Conservation (phyloP, 2,797 vertebrate species). For the Poecilia picta region DNA sequence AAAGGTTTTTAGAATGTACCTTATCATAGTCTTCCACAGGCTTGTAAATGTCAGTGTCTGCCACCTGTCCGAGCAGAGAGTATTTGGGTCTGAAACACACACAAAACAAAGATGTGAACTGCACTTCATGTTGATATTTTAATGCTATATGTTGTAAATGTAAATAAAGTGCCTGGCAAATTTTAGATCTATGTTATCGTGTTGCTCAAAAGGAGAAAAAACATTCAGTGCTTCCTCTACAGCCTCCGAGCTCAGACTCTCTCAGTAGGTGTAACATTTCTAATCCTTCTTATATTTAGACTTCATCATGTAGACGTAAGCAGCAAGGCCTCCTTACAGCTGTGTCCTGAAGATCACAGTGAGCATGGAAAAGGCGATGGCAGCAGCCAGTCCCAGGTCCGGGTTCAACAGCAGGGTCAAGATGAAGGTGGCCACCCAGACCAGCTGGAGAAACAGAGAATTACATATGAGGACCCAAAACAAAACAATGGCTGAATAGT, state of each 20-base stretch:
- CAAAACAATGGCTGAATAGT: background rate
- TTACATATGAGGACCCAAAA: background rate
- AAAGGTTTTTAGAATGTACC: slow-evolving; percentile 54
- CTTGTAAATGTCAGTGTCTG: slow-evolving; percentile 88
- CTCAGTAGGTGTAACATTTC: background rate
- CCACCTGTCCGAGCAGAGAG: slow-evolving; percentile 88
- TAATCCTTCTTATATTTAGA: background rate
- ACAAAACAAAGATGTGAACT: slow-evolving; percentile 7
- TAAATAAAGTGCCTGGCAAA: background rate
- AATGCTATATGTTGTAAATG: background rate
- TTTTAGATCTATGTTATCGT: background rate
- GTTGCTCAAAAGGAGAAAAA: background rate
- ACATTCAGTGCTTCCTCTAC: background rate
- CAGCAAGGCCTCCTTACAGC: slow-evolving; percentile 79
- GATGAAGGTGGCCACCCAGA: slow-evolving; percentile 92
- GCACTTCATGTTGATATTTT: background rate
- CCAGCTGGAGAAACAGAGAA: slow-evolving; percentile 73
- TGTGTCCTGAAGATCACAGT: slow-evolving; percentile 93
- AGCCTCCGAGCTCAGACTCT: background rate
- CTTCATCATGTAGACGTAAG: background rate
- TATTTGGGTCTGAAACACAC: slow-evolving; percentile 86
- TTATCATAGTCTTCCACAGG: slow-evolving; percentile 85
- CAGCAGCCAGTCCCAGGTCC: slow-evolving; percentile 88
- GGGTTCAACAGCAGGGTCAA: slow-evolving; percentile 88
- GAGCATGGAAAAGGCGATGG: slow-evolving; percentile 90